A percentile compares a stretch with the other conserved stretches of the same genome.
phyloP scores from a whole-genome alignment of 2,888 invertebrate species.

The Cataglyphis rosenhaueri region DNA sequence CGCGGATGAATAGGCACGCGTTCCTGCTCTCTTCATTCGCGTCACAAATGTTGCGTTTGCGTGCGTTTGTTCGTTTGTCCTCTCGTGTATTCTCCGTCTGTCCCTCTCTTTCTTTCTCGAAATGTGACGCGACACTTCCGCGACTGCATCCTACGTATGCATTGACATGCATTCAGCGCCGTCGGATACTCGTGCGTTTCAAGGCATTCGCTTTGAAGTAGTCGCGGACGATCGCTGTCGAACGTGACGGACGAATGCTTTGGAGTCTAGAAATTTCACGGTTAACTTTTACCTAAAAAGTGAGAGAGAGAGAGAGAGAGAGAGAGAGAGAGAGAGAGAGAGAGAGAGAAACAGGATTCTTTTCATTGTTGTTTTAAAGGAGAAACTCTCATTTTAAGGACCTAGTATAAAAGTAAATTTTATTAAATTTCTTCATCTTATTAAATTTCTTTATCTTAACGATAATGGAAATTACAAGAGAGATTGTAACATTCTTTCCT shows the following conservation, averaged over 20 bases:
- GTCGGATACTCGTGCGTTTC: slow-evolving; percentile 23
- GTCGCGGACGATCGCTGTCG: slow-evolving; percentile 24
- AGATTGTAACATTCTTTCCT: not conserved
- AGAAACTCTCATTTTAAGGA: not conserved
- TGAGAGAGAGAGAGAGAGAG: not conserved
- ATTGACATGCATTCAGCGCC: slow-evolving; percentile 50
- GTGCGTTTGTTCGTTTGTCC: not conserved
- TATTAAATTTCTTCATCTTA: not conserved
- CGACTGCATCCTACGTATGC: slow-evolving; percentile 29
- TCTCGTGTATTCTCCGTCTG: not conserved
- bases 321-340: not conserved
- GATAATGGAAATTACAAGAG: not conserved
- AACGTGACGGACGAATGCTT: slow-evolving; percentile 14
- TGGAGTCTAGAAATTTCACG: slow-evolving; percentile 31
- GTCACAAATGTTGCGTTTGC: slow-evolving; percentile 36
- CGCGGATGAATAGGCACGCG: slow-evolving; percentile 47
- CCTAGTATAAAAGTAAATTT: not conserved
- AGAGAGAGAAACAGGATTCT: not conserved
- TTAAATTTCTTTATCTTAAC: not conserved
- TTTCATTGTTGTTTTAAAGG: slow-evolving; percentile 1
- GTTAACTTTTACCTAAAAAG: slow-evolving; percentile 37
- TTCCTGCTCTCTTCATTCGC: not conserved
- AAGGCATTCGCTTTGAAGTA: slow-evolving; percentile 32
- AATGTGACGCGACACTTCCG: slow-evolving; percentile 40
- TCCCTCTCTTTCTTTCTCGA: not conserved